Percentiles rank a stretch among this genome's conserved stretches.
These are phyloP conservation scores for Plagodis dolabraria DNA, from an alignment of 2,888 invertebrate genomes.

Conservation along the genomic window DNA sequence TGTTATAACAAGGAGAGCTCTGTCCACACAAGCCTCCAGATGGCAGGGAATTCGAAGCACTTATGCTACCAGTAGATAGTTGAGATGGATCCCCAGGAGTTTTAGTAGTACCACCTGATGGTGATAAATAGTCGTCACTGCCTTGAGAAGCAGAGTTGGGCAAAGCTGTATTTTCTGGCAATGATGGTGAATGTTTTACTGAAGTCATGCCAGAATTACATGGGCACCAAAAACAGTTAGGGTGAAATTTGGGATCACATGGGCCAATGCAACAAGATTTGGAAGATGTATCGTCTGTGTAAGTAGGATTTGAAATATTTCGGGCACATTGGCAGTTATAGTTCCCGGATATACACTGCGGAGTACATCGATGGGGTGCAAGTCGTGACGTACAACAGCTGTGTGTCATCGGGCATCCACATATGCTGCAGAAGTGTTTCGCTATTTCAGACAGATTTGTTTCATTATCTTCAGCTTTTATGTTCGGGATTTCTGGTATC, in stretches of 20 bases:
- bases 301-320: too few relatives aligned
- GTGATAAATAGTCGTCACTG: too few relatives aligned
- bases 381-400: background rate
- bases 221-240: too few relatives aligned
- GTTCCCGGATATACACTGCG: slow-evolving; percentile 65
- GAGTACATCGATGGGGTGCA: slow-evolving; percentile 41
- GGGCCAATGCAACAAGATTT: too few relatives aligned
- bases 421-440: background rate
- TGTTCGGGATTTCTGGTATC: background rate
- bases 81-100: background rate
- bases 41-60: background rate
- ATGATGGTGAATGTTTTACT: too few relatives aligned
- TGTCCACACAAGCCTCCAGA: background rate
- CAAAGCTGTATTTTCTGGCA: too few relatives aligned
- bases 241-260: too few relatives aligned
- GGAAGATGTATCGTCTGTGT: too few relatives aligned
- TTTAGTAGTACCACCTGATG: too few relatives aligned
- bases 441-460: background rate
- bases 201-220: too few relatives aligned
- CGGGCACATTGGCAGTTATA: slow-evolving; percentile 63
- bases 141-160: too few relatives aligned
- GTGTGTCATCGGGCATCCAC: background rate
- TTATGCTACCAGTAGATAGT: background rate
- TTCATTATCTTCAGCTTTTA: background rate
- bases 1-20: background rate